phyloP scores from a whole-genome alignment of 2,113 vertebrate species.

The Centrocercus urophasianus region DNA sequence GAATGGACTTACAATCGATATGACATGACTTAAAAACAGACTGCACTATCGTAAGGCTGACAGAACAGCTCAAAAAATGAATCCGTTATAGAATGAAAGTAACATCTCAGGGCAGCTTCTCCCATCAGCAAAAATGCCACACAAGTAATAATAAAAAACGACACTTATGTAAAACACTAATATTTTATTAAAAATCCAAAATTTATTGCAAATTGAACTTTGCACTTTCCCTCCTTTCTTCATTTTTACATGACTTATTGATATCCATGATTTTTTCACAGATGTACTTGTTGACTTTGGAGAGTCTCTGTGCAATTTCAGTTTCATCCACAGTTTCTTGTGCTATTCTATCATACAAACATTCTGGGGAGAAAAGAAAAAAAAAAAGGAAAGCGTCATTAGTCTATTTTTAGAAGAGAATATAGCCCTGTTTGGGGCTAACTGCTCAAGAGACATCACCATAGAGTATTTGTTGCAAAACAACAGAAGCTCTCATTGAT shows the following conservation, averaged over 20 bases:
- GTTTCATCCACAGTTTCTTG: constrained; percentile 98
- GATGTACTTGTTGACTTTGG: constrained; percentile 99
- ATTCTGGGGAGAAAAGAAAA: constrained; percentile 83
- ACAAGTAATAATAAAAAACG: constrained; percentile 56
- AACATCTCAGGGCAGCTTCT: neutral
- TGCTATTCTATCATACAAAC: constrained; percentile 98
- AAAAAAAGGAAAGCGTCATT: constrained; percentile 33
- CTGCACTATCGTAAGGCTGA: constrained; percentile 24
- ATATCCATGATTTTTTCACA: constrained; percentile 99
- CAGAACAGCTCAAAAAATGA: constrained; percentile 5
- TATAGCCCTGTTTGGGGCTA: neutral
- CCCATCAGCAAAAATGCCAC: constrained; percentile 45
- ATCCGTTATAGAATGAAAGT: neutral
- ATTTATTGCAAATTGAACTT: constrained; percentile 91
- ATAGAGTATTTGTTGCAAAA: neutral
- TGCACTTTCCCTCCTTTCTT: constrained; percentile 94
- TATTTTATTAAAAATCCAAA: constrained; percentile 83
- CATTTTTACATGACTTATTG: constrained; percentile 99
- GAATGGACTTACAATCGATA: neutral
- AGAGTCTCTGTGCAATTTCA: constrained; percentile 98
- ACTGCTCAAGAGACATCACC: neutral
- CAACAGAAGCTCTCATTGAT: constrained; percentile 8
- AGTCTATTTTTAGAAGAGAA: constrained; percentile 56
- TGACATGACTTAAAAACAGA: constrained; percentile 39
- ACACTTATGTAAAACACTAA: constrained; percentile 76